A percentile compares a stretch with the other conserved stretches of the same genome.
phyloP scores from a whole-genome alignment of 1,140 invertebrate species.

The Halyomorpha halys region DNA sequence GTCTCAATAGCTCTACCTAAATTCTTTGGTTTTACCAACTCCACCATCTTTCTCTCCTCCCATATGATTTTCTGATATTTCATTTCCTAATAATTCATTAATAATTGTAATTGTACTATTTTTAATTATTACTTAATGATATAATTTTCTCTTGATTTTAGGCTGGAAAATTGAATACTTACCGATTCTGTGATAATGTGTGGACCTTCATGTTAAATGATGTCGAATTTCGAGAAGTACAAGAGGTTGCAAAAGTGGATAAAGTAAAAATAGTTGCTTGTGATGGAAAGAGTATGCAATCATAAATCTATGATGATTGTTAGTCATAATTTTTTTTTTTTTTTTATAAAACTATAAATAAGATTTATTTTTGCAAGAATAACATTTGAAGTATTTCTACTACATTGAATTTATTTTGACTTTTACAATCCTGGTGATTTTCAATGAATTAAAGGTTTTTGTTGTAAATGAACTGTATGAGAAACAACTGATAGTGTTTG shows the following conservation, averaged over 20 bases:
- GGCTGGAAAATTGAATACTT: conserved; percentile 94
- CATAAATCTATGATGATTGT: background rate
- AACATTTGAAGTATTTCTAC: background rate
- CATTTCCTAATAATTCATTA: no score
- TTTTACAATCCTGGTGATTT: background rate
- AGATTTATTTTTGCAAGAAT: background rate
- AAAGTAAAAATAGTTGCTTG: conserved; percentile 99
- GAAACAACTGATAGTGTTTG: no score
- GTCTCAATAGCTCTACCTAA: no score
- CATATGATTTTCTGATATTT: no score
- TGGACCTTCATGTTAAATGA: conserved; percentile 99
- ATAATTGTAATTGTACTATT: no score
- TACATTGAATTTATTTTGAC: background rate
- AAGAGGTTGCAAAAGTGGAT: conserved; percentile 87
- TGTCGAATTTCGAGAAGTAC: conserved; percentile 94
- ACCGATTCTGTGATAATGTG: conserved; percentile 99
- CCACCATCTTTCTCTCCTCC: no score
- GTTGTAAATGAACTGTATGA: no score
- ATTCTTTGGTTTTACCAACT: no score
- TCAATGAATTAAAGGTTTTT: background rate
- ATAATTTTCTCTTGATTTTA: conserved; percentile 36
- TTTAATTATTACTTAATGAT: no score
- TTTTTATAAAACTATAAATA: conserved; percentile 3
- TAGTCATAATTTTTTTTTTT: conserved; percentile 1
- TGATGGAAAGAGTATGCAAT: conserved; percentile 85